A percentile compares a stretch with the other conserved stretches of the same genome.
These are phyloP conservation scores for Lepidurus couesii DNA, from an alignment of 1,140 invertebrate genomes.

Conservation along the genomic window DNA sequence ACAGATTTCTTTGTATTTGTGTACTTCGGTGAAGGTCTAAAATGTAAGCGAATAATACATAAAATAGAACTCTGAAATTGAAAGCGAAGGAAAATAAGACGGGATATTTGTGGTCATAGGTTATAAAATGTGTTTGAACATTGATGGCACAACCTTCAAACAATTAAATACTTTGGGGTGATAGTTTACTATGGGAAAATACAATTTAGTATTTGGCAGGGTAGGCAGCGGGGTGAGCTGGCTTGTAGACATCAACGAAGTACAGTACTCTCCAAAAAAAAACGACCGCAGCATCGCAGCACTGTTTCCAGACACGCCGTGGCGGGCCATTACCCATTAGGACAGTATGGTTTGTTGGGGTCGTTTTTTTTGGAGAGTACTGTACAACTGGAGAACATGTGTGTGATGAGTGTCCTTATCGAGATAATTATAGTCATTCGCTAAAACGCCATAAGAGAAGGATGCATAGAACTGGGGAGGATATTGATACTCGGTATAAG, in stretches of 20 bases:
- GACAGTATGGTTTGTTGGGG: too few species aligned
- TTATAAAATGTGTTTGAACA: background rate
- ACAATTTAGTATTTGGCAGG: background rate
- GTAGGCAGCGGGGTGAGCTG: background rate
- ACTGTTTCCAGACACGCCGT: too few species aligned
- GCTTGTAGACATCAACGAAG: background rate
- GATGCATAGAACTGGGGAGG: background rate
- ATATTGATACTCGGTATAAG: constrained; percentile 51
- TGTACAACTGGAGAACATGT: background rate
- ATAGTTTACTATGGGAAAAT: background rate
- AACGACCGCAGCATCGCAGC: too few species aligned
- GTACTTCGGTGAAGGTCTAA: background rate
- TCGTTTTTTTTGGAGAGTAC: too few species aligned
- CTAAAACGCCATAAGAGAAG: background rate
- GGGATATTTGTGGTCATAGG: background rate
- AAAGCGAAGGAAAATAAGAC: background rate
- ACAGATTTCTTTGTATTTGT: constrained; percentile 27
- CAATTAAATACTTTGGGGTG: background rate
- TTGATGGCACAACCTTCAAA: background rate
- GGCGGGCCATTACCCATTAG: too few species aligned
- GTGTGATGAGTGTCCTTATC: background rate
- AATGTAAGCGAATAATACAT: too few species aligned
- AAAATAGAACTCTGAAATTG: too few species aligned
- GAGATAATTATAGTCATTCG: background rate
- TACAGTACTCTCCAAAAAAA: too few species aligned